Conservation (phyloP, 1,140 invertebrate species). For the Cydia strobilella region DNA sequence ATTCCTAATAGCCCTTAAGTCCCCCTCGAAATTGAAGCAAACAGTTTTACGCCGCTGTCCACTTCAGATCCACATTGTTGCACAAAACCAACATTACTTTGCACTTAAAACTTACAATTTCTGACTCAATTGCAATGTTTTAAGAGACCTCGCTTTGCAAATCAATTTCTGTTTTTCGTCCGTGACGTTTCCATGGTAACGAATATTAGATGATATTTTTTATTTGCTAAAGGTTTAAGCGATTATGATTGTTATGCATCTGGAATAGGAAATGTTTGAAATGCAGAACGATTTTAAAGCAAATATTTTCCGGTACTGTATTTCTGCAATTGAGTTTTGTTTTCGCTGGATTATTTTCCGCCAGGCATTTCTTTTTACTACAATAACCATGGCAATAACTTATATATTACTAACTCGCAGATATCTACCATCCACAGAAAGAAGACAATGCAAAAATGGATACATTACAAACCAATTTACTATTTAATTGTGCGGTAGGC, state of each 20-base stretch:
- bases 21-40: constrained; percentile 60
- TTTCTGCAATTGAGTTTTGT: constrained; percentile 45
- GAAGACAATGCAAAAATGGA: too few relatives aligned
- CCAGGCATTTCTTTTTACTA: neutral
- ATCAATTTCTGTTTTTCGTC: constrained; percentile 41
- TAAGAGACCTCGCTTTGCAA: constrained; percentile 36
- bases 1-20: constrained; percentile 65
- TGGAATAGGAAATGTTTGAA: constrained; percentile 27
- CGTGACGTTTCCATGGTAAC: constrained; percentile 67
- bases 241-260: constrained; percentile 35
- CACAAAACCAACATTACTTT: constrained; percentile 42
- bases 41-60: constrained; percentile 66
- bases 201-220: constrained; percentile 50
- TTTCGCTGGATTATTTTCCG: constrained; percentile 31
- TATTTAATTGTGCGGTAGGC: too few relatives aligned
- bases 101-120: constrained; percentile 34
- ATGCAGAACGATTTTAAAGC: constrained; percentile 9
- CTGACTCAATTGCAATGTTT: constrained; percentile 31
- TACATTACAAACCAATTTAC: too few relatives aligned
- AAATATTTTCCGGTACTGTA: constrained; percentile 35
- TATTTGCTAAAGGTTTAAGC: constrained; percentile 36
- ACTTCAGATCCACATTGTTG: constrained; percentile 52
- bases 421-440: too few relatives aligned
- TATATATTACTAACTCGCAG: too few relatives aligned
- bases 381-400: too few relatives aligned